Base-by-base conservation (phyloP, 2,797 vertebrate species). In the Sphaeramia orbicularis region DNA sequence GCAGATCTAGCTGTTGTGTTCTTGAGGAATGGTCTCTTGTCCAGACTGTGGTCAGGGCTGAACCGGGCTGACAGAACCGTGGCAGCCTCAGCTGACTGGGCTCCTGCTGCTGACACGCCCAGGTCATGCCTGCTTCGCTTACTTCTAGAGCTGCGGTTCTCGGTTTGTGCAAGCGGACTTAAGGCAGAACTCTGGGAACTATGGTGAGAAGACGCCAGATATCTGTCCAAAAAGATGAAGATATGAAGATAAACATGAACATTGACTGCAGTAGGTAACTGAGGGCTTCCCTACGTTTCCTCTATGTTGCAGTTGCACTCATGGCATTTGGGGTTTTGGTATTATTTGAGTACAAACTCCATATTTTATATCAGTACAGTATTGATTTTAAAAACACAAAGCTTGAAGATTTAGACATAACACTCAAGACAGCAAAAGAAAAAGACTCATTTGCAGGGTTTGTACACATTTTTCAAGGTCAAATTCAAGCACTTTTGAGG, bases 141-240 rank as follows among this genome's bases (percentile, higher is more conserved):
- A 1, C 85, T 89, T 15, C 38, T 81, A 65, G 40, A 49, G 66
- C 96, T 70, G 65, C 74, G 93, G 48, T 76, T 93, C 71, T 97
- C 95, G 0, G 96, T 91, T 11, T 91, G 88, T 0, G 92, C 94
- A 54, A 93, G 88, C 47, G 80, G 93, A 10, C 35, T 89, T 21
- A 96, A 55, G n/a, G 88, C 90, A 6, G 80, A 70, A 1, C 81
- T 78, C 71, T 90, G 91, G 21, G 88, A 86, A 54, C 78, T 24
- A 4, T 2, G 64, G 47, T 79, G 72, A 1, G 65, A 76, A 3
- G 77, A 70, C 1, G 85, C 37, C 60, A 58, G 67, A 27, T 40
- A 47, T 58, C 91, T 90, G 71, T 58, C 1, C 19, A 53, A 48
- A 7, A 11, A 49, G 44, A 55, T n/a, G 24, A 11, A 47, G 0